Evolutionary conservation across 2,888 invertebrate genomes (phyloP).

Genomic region (Melanophora roralis): DNA sequence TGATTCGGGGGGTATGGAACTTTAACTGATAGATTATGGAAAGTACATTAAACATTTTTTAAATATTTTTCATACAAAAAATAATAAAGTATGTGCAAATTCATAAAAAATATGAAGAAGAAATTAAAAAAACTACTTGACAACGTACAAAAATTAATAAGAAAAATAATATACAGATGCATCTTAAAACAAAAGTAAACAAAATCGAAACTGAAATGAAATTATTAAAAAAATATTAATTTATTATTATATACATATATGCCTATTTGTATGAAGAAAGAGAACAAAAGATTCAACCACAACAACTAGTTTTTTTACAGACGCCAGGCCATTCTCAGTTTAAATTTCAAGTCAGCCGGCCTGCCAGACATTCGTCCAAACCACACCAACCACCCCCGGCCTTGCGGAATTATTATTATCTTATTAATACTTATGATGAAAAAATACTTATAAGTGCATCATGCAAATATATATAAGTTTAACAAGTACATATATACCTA

Average conservation of each 20-base stretch:
- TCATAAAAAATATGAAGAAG: constrained; percentile 40
- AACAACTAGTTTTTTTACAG: constrained; percentile 57
- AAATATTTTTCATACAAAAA: too few species aligned
- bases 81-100: too few species aligned
- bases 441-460: too few species aligned
- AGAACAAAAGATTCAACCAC: constrained; percentile 62
- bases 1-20: too few species aligned
- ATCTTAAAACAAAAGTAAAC: constrained; percentile 8
- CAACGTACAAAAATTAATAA: constrained; percentile 6
- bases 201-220: constrained; percentile 2
- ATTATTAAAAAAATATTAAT: constrained; percentile 20
- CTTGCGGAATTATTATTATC: constrained; percentile 59
- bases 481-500: constrained; percentile 8
- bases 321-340: constrained; percentile 60
- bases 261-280: constrained; percentile 36
- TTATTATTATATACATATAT: constrained; percentile 22
- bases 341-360: constrained; percentile 54
- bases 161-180: constrained; percentile 36
- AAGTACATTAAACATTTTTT: too few species aligned
- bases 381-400: constrained; percentile 60
- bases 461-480: not conserved
- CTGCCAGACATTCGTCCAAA: constrained; percentile 34
- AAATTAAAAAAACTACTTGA: constrained; percentile 21
- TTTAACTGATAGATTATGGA: too few species aligned
- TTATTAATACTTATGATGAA: constrained; percentile 24